Conservation (phyloP, 2,113 vertebrate species). For the Trinectes maculatus region DNA sequence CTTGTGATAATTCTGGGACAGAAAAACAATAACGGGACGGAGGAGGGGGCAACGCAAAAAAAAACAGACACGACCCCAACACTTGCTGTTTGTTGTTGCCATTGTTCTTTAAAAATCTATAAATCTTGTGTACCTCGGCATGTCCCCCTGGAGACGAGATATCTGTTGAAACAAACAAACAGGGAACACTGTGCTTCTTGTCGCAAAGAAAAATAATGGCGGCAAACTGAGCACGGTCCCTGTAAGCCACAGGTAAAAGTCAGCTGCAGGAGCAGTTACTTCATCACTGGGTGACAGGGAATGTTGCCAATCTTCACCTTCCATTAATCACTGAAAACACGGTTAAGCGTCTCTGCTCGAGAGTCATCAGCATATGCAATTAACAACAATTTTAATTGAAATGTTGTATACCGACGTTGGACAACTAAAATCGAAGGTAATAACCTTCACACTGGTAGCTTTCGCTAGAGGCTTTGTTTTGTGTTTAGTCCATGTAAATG, state of each 20-base stretch:
- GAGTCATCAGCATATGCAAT: background rate
- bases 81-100: slow-evolving; percentile 22
- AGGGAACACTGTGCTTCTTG: slow-evolving; percentile 31
- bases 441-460: background rate
- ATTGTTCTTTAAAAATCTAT: slow-evolving; percentile 58
- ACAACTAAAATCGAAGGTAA: background rate
- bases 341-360: background rate
- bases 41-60: background rate
- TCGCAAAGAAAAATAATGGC: slow-evolving; percentile 29
- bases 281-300: slow-evolving; percentile 32
- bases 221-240: slow-evolving; percentile 40
- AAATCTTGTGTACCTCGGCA: slow-evolving; percentile 45
- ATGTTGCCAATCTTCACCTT: slow-evolving; percentile 18
- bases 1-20: slow-evolving; percentile 11
- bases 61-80: background rate
- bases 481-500: background rate
- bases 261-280: slow-evolving; percentile 29
- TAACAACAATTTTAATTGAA: too few relatives aligned
- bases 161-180: slow-evolving; percentile 55
- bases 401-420: too few relatives aligned
- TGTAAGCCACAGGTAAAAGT: slow-evolving; percentile 52
- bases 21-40: background rate
- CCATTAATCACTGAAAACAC: background rate
- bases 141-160: slow-evolving; percentile 36
- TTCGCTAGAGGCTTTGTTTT: background rate